phyloP scores from a whole-genome alignment of 2,113 vertebrate genomes.

The Polyodon spathula region DNA sequence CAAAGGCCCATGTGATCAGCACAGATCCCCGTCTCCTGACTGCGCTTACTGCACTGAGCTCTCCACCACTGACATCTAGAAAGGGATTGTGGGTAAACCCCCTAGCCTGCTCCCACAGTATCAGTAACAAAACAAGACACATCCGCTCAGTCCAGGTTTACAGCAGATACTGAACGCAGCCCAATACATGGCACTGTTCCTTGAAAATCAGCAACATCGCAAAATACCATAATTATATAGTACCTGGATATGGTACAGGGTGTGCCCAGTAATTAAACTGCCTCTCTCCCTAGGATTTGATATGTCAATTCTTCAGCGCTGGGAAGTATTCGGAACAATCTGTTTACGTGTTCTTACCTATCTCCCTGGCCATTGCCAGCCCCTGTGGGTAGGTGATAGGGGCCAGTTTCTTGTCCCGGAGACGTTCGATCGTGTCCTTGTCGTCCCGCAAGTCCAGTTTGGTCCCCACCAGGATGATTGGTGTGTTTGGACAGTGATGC shows the following conservation, averaged over 20 bases:
- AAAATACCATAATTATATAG: too few relatives aligned
- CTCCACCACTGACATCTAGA: constrained; percentile 21
- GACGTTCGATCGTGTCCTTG: constrained; percentile 92
- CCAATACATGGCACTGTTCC: too few relatives aligned
- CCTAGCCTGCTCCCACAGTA: too few relatives aligned
- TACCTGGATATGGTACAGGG: too few relatives aligned
- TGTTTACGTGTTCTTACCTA: constrained; percentile 51
- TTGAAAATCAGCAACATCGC: too few relatives aligned
- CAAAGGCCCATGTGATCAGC: constrained; percentile 25
- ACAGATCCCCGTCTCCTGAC: constrained; percentile 11
- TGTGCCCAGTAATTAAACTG: too few relatives aligned
- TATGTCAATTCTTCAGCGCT: too few relatives aligned
- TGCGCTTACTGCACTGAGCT: constrained; percentile 18
- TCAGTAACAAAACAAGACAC: too few relatives aligned
- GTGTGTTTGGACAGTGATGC: constrained; percentile 95
- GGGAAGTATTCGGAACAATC: neutral
- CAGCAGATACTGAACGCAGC: too few relatives aligned
- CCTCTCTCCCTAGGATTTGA: too few relatives aligned
- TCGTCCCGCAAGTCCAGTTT: constrained; percentile 94
- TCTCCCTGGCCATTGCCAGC: constrained; percentile 93
- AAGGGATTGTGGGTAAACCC: too few relatives aligned
- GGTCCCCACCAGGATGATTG: constrained; percentile 95
- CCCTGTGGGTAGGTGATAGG: constrained; percentile 96
- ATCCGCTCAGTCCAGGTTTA: too few relatives aligned
- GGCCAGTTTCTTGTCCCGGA: constrained; percentile 91